Evolutionary conservation across 2,888 invertebrate species (phyloP).

Genomic region (Drosophila affinis): DNA sequence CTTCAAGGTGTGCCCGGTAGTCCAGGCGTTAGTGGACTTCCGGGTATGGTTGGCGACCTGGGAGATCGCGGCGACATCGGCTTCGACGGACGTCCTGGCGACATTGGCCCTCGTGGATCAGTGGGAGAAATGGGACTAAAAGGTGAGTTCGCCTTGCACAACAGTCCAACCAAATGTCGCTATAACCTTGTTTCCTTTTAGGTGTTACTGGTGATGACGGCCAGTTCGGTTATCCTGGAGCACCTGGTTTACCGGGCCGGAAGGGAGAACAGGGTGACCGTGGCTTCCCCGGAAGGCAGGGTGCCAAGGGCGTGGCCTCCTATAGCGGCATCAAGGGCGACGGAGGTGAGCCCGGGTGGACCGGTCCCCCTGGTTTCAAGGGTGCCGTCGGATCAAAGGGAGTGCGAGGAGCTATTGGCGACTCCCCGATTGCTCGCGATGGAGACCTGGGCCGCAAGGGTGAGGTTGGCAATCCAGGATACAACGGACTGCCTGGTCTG

Average conservation of each 20-base stretch:
- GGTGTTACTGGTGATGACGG: constrained; percentile 78
- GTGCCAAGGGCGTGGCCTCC: constrained; percentile 86
- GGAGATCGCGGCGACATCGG: constrained; percentile 86
- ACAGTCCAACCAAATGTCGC: background rate
- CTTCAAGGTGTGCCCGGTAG: constrained; percentile 66
- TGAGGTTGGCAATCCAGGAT: constrained; percentile 86
- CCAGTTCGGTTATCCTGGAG: constrained; percentile 72
- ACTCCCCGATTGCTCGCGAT: constrained; percentile 85
- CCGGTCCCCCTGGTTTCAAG: constrained; percentile 83
- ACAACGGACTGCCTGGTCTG: constrained; percentile 84
- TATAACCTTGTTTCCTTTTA: constrained; percentile 25
- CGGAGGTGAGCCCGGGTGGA: constrained; percentile 84
- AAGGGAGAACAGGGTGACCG: constrained; percentile 80
- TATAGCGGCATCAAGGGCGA: constrained; percentile 87
- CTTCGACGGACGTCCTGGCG: constrained; percentile 83
- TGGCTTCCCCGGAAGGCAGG: constrained; percentile 70
- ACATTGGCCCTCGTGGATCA: constrained; percentile 83
- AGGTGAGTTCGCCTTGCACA: constrained; percentile 58
- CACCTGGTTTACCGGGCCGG: constrained; percentile 64
- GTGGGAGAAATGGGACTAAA: constrained; percentile 78
- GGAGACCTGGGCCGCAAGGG: constrained; percentile 86
- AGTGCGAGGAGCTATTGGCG: constrained; percentile 86
- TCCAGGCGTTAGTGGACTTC: constrained; percentile 69
- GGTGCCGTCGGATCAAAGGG: constrained; percentile 84
- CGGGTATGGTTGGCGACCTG: constrained; percentile 79